phyloP scores from a whole-genome alignment of 2,888 invertebrate species.

The Drosophila melanosoma region DNA sequence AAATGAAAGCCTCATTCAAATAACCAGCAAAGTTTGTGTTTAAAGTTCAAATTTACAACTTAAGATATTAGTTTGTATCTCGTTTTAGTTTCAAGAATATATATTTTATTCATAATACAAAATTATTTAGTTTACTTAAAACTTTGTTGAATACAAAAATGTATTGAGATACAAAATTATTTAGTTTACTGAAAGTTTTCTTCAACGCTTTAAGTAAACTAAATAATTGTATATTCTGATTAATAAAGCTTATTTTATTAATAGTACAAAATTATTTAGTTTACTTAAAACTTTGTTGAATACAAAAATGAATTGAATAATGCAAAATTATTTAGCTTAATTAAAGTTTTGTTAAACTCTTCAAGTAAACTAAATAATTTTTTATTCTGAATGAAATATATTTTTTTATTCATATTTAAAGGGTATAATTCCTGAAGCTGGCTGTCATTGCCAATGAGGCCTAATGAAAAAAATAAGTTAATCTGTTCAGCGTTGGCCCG shows the following conservation, averaged over 20 bases:
- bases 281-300: too few species aligned
- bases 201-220: too few species aligned
- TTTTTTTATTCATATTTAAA: neutral
- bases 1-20: neutral
- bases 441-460: neutral
- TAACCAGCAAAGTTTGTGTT: neutral
- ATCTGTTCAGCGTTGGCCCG: constrained; percentile 10
- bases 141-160: too few species aligned
- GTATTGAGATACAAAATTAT: too few species aligned
- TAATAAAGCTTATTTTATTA: too few species aligned
- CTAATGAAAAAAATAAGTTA: constrained; percentile 2
- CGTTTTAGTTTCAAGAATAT: neutral
- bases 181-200: too few species aligned
- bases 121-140: neutral
- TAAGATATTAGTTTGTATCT: neutral
- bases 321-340: too few species aligned
- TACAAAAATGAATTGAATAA: too few species aligned
- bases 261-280: too few species aligned
- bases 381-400: neutral
- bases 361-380: too few species aligned
- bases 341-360: too few species aligned
- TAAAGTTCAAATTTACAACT: rapidly evolving
- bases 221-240: too few species aligned
- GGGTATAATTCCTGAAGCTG: constrained; percentile 8
- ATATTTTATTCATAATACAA: neutral